A percentile compares a stretch with the other conserved stretches of the same genome.
Evolutionary conservation across 2,113 vertebrate species (phyloP).

Genomic region (Rhinopomastus cyanomelas): DNA sequence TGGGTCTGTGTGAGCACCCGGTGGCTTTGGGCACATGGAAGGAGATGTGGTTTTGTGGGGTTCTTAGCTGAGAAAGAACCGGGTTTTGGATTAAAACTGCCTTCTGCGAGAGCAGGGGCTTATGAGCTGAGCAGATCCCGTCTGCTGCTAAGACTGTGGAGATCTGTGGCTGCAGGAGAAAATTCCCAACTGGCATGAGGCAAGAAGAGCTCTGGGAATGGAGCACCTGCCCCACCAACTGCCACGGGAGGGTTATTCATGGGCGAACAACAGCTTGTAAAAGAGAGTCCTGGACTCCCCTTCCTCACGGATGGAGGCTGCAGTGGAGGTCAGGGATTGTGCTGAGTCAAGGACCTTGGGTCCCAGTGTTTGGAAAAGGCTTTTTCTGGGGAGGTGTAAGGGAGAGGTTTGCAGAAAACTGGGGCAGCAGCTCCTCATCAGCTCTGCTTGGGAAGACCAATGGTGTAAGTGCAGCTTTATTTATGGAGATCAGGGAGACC

Average conservation of each 20-base stretch:
- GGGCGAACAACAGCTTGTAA: not conserved
- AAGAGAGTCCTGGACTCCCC: not conserved
- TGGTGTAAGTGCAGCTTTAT: not conserved
- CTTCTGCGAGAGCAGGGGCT: not conserved
- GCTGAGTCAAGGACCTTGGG: accelerated
- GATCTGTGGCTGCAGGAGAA: not conserved
- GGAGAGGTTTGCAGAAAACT: not conserved
- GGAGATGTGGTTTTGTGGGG: not conserved
- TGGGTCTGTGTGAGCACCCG: not conserved
- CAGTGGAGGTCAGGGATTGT: not conserved
- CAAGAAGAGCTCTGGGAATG: not conserved
- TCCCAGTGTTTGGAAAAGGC: not conserved
- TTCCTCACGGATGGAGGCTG: accelerated
- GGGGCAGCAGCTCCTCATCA: not conserved
- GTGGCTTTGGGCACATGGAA: not conserved
- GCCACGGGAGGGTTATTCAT: accelerated
- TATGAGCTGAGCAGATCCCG: not conserved
- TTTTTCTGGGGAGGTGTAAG: not conserved
- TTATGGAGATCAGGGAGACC: not conserved
- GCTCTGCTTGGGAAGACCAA: accelerated
- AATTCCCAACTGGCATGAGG: accelerated
- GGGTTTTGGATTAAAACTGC: not conserved
- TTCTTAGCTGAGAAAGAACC: not conserved
- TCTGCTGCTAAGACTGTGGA: not conserved
- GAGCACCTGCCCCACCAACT: not conserved